Base-by-base conservation (phyloP, 2,113 vertebrate species). In the Montifringilla adamsi region DNA sequence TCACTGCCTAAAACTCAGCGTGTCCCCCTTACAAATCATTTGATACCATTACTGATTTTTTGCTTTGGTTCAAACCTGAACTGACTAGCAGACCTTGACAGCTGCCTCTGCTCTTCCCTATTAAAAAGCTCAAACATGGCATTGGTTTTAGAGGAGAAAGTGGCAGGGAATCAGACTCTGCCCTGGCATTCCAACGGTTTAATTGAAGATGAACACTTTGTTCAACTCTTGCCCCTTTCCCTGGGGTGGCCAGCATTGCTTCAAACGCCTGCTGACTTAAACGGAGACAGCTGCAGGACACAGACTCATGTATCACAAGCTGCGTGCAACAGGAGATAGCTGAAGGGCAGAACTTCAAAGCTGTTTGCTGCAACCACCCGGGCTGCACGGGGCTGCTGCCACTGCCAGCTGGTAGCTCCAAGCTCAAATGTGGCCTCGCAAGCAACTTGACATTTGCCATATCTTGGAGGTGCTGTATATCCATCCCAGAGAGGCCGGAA, bases 341-440 rank as follows among this genome's bases (percentile, higher is more conserved):
- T 96, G 97, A 91, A 94, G 95, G 97, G 96, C 97, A 96, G 88
- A 86, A 98, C 98, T 98, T 98, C 98, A 98, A 98, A 98, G 98
- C 69, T 26, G 6, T 47, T 90, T 83, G 63, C 63, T 84, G 95
- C 72, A 96, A 69, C 96, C 97, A 95, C 95, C 89, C 87, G 30
- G 88, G 43, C 83, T 52, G 94, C 94, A 79, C 27, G 27, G 70
- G 83, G 95, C 94, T 93, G 87, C 93, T 53, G 84, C 95, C 58
- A 16, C 81, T 86, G 96, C 94, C 96, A 96, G 95, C 93, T 95
- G 97, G 94, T 77, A 93, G 75, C 95, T 97, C 94, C 73, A 10
- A 90, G 90, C 93, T 80, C 69, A 58, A 84, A 49, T 6, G 2
- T 46, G 90, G 93, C 87, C 86, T 91, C 43, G 0, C 33, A 52